phyloP scores from a whole-genome alignment of 2,113 vertebrate species.

The Lucifuga dentata region DNA sequence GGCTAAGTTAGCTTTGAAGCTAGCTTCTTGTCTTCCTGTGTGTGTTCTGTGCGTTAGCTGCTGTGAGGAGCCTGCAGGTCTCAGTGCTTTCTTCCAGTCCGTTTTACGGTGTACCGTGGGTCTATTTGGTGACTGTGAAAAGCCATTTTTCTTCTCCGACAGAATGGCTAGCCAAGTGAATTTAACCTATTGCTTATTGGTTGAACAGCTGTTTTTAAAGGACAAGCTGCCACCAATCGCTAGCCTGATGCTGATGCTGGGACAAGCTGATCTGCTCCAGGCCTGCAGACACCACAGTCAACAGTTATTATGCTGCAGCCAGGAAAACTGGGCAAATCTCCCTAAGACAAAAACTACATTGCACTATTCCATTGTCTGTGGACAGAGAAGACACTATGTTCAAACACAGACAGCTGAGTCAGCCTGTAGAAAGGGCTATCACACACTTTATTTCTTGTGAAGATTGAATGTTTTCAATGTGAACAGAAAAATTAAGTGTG shows the following conservation, averaged over 20 bases:
- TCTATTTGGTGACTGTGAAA: no score
- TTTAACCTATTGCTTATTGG: no score
- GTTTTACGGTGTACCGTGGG: no score
- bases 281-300: constrained; percentile 35
- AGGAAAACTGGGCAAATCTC: not conserved
- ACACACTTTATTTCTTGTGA: no score
- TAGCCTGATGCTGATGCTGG: constrained; percentile 11
- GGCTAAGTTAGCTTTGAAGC: constrained; percentile 37
- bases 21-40: constrained; percentile 14
- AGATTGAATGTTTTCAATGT: no score
- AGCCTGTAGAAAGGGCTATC: not conserved
- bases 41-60: constrained; percentile 17
- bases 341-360: no score
- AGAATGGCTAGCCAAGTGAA: not conserved
- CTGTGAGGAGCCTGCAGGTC: not conserved
- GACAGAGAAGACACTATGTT: not conserved
- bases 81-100: not conserved
- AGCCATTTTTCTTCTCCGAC: no score
- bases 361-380: not conserved
- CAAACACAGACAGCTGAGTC: not conserved
- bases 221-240: not conserved
- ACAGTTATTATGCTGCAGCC: not conserved
- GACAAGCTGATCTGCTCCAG: constrained; percentile 15
- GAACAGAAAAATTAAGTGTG: no score
- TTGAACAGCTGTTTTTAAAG: not conserved